Evolutionary conservation across 2,113 vertebrate species (phyloP).

Genomic region (Cnemophilus loriae): DNA sequence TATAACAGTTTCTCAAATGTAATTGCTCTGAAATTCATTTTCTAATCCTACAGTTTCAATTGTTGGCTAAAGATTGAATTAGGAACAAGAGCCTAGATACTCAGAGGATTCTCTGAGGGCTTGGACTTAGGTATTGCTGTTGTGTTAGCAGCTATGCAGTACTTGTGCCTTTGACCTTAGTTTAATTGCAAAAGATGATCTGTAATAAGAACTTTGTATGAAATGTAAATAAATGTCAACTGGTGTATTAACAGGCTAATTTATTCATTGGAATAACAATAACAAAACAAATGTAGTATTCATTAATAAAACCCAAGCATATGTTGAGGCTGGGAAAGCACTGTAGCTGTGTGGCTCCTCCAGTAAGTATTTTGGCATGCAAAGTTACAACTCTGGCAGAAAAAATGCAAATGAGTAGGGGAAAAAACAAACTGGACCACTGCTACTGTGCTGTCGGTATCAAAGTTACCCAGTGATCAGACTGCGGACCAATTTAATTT

Average conservation of each 20-base stretch:
- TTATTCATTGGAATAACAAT: background rate
- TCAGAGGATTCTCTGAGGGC: background rate
- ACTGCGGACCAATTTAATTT: background rate
- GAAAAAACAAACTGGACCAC: background rate
- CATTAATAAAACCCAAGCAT: background rate
- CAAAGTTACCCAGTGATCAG: background rate
- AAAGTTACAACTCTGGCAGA: background rate
- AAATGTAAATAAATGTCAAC: background rate
- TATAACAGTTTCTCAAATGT: conserved; percentile 32
- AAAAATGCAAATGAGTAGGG: background rate
- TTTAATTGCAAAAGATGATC: background rate
- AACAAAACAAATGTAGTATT: background rate
- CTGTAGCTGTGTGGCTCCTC: background rate
- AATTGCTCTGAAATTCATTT: conserved; percentile 39
- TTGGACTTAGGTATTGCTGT: background rate
- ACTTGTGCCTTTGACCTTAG: background rate
- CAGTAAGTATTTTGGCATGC: background rate
- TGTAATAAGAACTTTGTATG: background rate
- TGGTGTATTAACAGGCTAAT: conserved; percentile 1
- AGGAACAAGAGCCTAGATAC: background rate
- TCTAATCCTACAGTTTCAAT: conserved; percentile 26
- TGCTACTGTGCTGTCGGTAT: background rate
- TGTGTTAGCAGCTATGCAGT: background rate
- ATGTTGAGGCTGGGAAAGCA: background rate
- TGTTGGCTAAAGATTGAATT: conserved; percentile 33